phyloP scores from a whole-genome alignment of 2,113 vertebrate species.

The Oplegnathus fasciatus region DNA sequence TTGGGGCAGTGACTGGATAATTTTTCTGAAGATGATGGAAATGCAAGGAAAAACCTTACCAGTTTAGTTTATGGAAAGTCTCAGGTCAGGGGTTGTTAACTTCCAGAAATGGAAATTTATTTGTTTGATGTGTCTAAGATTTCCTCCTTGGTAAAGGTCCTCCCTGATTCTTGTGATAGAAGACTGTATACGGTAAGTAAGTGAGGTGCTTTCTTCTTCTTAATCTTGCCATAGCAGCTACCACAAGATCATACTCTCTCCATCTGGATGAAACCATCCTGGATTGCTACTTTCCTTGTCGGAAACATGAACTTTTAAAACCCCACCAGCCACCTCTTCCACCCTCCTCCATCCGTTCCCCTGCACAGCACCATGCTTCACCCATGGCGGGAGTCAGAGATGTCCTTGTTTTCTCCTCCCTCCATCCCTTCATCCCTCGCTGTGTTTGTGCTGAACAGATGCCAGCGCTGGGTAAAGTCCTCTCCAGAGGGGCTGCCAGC shows the following conservation, averaged over 20 bases:
- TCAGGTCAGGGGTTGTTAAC: not conserved
- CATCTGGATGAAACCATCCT: not conserved
- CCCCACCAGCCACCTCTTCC: not conserved
- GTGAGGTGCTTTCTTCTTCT: not conserved
- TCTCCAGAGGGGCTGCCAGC: conserved; percentile 90
- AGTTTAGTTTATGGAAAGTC: not conserved
- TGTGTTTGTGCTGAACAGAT: conserved; percentile 89
- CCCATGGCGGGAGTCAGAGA: conserved; percentile 61
- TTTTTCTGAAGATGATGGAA: conserved; percentile 25
- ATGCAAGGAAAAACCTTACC: conserved; percentile 2
- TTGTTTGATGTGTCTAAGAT: not conserved
- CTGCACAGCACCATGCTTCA: conserved; percentile 50
- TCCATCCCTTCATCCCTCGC: conserved; percentile 67
- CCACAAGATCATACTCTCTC: not conserved
- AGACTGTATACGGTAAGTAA: not conserved
- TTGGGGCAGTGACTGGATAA: not conserved
- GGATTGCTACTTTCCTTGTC: not conserved
- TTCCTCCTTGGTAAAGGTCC: not conserved
- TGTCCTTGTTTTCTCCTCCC: conserved; percentile 75
- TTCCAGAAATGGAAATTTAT: conserved; percentile 26
- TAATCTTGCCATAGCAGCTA: not conserved
- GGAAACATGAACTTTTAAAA: conserved; percentile 27
- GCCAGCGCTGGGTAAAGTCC: conserved; percentile 93
- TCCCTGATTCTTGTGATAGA: not conserved
- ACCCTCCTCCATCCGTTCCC: not conserved